Evolutionary conservation across 2,888 invertebrate genomes (phyloP).

Genomic region (Dryomyza anilis): DNA sequence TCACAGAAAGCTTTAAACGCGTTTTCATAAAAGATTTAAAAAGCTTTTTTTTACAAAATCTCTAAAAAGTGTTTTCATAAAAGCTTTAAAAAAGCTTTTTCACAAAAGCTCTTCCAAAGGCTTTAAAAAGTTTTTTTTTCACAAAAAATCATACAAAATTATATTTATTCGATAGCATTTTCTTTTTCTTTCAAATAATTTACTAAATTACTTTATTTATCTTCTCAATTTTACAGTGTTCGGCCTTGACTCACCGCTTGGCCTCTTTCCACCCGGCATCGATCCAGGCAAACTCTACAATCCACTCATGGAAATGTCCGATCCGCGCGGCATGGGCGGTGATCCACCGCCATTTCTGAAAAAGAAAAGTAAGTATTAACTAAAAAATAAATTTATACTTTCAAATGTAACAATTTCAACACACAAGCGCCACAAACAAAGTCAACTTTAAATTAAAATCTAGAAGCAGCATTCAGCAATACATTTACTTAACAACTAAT

Average conservation of each 20-base stretch:
- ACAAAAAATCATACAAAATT: not conserved
- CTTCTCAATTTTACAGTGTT: slow-evolving; percentile 71
- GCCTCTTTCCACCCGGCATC: slow-evolving; percentile 77
- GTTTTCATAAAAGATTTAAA: not conserved
- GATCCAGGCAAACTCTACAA: slow-evolving; percentile 75
- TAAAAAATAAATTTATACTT: slow-evolving; percentile 13
- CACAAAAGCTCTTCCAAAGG: not conserved
- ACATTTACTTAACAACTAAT: slow-evolving; percentile 45
- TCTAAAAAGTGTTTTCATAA: not conserved
- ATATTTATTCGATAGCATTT: not conserved
- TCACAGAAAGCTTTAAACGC: not conserved
- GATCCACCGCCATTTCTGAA: slow-evolving; percentile 75
- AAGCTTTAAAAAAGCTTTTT: not conserved
- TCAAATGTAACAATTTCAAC: slow-evolving; percentile 2
- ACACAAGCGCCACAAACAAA: slow-evolving; percentile 20
- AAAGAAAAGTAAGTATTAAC: slow-evolving; percentile 77
- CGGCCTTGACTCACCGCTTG: slow-evolving; percentile 74
- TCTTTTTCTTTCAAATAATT: slow-evolving; percentile 1
- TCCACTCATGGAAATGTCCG: slow-evolving; percentile 76
- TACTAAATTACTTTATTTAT: not conserved
- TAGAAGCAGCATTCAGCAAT: slow-evolving; percentile 10
- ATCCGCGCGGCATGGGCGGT: slow-evolving; percentile 70
- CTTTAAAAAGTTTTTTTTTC: not conserved
- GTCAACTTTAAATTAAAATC: not conserved
- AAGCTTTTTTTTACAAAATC: not conserved